These are phyloP conservation scores for Gulo gulo DNA, from an alignment of 2,113 vertebrate species.

Conservation along the genomic window DNA sequence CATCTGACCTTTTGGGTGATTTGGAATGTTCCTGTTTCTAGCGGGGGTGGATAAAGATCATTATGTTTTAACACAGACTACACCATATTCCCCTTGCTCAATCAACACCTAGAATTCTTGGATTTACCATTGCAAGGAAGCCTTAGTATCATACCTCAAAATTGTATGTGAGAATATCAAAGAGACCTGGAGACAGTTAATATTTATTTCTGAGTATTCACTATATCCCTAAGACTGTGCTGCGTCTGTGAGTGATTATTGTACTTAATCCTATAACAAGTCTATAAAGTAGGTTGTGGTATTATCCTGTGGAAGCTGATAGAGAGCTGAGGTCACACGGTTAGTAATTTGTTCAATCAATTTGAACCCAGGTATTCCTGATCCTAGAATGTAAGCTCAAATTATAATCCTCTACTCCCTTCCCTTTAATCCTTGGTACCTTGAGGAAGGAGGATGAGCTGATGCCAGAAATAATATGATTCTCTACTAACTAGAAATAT, in stretches of 20 bases:
- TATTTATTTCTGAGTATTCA: constrained; percentile 14
- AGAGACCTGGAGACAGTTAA: constrained; percentile 63
- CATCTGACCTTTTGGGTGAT: constrained; percentile 27
- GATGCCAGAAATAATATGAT: background rate
- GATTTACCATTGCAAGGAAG: constrained; percentile 73
- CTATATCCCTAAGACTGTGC: background rate
- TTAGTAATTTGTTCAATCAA: background rate
- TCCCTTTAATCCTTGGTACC: background rate
- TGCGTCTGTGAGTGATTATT: background rate
- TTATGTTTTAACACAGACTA: constrained; percentile 63
- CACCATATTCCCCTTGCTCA: constrained; percentile 70
- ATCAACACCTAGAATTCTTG: constrained; percentile 70
- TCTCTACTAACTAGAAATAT: background rate
- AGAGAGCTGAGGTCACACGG: background rate
- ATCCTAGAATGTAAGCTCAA: background rate
- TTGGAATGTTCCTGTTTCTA: constrained; percentile 30
- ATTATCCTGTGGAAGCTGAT: background rate
- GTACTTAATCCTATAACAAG: background rate
- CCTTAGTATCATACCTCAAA: constrained; percentile 61
- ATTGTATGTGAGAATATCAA: constrained; percentile 75
- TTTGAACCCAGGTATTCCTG: background rate
- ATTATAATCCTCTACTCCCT: background rate
- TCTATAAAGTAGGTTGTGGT: background rate
- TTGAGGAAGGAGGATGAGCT: background rate
- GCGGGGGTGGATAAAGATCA: constrained; percentile 59